These are phyloP conservation scores for Leguminivora glycinivorella DNA, from an alignment of 1,140 invertebrate species.

Conservation along the genomic window DNA sequence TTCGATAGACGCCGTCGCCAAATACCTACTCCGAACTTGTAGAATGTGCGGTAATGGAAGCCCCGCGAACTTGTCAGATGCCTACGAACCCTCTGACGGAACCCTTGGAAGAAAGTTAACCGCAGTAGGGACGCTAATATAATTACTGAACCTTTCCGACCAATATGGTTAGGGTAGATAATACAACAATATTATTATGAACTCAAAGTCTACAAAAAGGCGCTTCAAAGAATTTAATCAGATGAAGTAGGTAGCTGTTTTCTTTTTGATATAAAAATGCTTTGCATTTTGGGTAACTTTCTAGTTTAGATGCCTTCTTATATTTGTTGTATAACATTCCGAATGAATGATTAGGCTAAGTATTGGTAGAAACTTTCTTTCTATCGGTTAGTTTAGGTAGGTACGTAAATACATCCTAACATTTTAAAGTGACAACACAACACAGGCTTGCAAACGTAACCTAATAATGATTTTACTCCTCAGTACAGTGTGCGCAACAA, in stretches of 20 bases:
- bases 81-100: slow-evolving; percentile 19
- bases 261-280: not conserved
- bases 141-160: slow-evolving; percentile 26
- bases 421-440: not conserved
- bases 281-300: not conserved
- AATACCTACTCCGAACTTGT: slow-evolving; percentile 25
- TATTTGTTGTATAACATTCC: not conserved
- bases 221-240: slow-evolving; percentile 19
- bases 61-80: slow-evolving; percentile 22
- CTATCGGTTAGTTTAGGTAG: too few relatives aligned
- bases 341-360: not conserved
- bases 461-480: slow-evolving; percentile 13
- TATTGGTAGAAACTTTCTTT: not conserved
- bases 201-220: slow-evolving; percentile 18
- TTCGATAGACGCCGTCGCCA: slow-evolving; percentile 19
- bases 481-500: slow-evolving; percentile 14
- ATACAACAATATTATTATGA: slow-evolving; percentile 26
- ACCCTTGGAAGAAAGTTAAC: slow-evolving; percentile 24
- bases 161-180: slow-evolving; percentile 24
- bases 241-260: not conserved
- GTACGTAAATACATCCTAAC: not conserved
- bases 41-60: slow-evolving; percentile 28
- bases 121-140: slow-evolving; percentile 21
- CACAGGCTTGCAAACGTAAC: not conserved
- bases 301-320: not conserved